Percentiles rank a stretch among this genome's conserved stretches.
These are phyloP conservation scores for Aromia moschata DNA, from an alignment of 2,888 invertebrate species.

Conservation along the genomic window DNA sequence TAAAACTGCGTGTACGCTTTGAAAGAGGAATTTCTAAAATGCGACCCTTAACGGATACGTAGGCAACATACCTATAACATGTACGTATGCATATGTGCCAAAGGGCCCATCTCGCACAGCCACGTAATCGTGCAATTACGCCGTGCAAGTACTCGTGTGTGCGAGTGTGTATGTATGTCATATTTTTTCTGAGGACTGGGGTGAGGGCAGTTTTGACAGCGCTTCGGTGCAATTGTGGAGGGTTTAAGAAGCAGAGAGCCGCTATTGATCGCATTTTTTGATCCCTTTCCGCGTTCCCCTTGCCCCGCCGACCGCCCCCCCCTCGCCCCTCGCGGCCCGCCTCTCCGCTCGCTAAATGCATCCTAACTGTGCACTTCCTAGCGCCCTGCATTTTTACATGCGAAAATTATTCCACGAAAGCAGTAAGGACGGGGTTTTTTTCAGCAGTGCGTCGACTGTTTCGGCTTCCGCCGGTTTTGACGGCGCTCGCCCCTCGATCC, in stretches of 20 bases:
- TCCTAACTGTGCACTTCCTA: slow-evolving; percentile 53
- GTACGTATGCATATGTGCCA: neutral
- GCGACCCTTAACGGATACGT: slow-evolving; percentile 9
- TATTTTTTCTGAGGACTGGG: slow-evolving; percentile 37
- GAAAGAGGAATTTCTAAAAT: slow-evolving; percentile 11
- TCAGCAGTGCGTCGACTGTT: slow-evolving; percentile 31
- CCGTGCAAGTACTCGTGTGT: slow-evolving; percentile 28
- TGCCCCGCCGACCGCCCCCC: slow-evolving; percentile 45
- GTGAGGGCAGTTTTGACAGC: slow-evolving; percentile 62
- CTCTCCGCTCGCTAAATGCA: slow-evolving; percentile 54
- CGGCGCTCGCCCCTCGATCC: too few species aligned
- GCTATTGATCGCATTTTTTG: slow-evolving; percentile 66
- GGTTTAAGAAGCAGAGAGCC: slow-evolving; percentile 63
- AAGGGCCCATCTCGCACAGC: slow-evolving; percentile 9
- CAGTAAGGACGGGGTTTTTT: slow-evolving; percentile 35
- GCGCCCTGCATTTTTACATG: slow-evolving; percentile 52
- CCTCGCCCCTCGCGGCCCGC: slow-evolving; percentile 37
- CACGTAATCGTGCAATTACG: slow-evolving; percentile 33
- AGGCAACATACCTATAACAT: too few species aligned
- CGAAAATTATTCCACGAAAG: slow-evolving; percentile 44
- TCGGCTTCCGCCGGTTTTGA: slow-evolving; percentile 1
- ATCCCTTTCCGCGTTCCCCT: slow-evolving; percentile 60
- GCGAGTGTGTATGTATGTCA: slow-evolving; percentile 41
- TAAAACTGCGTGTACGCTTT: slow-evolving; percentile 16
- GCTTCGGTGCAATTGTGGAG: slow-evolving; percentile 64